Evolutionary conservation across 1,140 invertebrate species (phyloP).

Genomic region (Scaptodrosophila lebanonensis): DNA sequence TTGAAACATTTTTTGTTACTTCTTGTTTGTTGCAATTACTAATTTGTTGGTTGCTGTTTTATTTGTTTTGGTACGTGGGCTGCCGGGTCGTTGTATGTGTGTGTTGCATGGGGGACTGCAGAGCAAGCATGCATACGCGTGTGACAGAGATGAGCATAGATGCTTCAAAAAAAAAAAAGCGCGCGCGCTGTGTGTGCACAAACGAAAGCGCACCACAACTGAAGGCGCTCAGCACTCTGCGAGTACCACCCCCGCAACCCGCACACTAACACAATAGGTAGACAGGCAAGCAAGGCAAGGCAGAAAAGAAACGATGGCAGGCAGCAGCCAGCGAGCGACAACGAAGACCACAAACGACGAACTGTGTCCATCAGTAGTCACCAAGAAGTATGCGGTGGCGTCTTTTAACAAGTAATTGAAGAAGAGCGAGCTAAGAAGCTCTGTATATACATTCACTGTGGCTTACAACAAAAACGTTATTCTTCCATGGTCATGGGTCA

Average conservation of each 20-base stretch:
- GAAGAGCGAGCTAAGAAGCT: too few relatives aligned
- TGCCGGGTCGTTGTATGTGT: constrained; percentile 1
- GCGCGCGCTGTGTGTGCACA: neutral
- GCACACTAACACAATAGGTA: too few relatives aligned
- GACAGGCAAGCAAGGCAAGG: too few relatives aligned
- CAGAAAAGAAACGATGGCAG: too few relatives aligned
- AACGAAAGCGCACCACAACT: constrained; percentile 14
- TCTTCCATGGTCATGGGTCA: too few relatives aligned
- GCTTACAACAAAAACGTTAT: too few relatives aligned
- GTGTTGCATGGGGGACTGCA: too few relatives aligned
- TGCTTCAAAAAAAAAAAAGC: too few relatives aligned
- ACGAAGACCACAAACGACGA: neutral
- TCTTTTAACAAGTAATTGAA: constrained; percentile 66
- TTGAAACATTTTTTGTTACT: constrained; percentile 17
- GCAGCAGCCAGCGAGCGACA: constrained; percentile 11
- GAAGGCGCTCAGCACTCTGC: too few relatives aligned
- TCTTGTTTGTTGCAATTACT: constrained; percentile 55
- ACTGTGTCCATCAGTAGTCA: too few relatives aligned
- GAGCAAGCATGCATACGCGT: constrained; percentile 19
- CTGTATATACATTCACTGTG: too few relatives aligned
- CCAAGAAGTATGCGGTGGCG: constrained; percentile 65
- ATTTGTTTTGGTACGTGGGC: constrained; percentile 48
- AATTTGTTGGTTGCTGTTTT: constrained; percentile 31
- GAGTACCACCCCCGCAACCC: constrained; percentile 15
- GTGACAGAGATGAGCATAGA: constrained; percentile 26